Evolutionary conservation across 1,140 invertebrate species (phyloP), one percentile per base, ranked within the genome.

Genomic region (Microplitis demolitor): DNA sequence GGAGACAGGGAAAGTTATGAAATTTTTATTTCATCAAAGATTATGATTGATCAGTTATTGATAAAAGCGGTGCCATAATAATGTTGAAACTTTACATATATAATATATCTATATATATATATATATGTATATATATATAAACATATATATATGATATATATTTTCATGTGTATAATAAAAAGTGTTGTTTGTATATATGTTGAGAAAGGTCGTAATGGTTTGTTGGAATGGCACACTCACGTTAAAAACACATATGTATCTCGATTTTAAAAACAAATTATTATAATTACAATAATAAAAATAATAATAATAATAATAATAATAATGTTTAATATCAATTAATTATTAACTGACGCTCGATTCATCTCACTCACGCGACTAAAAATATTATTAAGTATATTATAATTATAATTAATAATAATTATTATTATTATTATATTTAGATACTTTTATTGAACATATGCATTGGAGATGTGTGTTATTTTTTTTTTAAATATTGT

Each of bases 171-270:
- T 84, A 86, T 84, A 85, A 82, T 81, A 82, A 79, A 74, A 84
- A 77, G 83, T 85, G 84, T 86, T 87, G 84, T 85, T 86, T 87
- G 84, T 87, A 87, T 87, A 87, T 86, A 86, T 83, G 81, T 86
- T 80, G 79, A 71, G 61, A 76, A 73, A 80, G 80, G 80, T 81
- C 77, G 76, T 80, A 77, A 78, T 80, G 79, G 78, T 82, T 77
- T 79, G 74, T 77, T 77, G 78, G 81, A 69, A 77, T 75, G 79
- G 72, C 79, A 80, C 68, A 53, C 74, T 66, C 73, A 75, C 76
- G 71, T 61, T 74, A 71, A 70, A 76, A 31, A 37, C 16, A n/a
- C 37, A 66, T 4, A 13, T 35, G 63, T 61, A 34, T 61, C n/a
- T 34, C 35, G 34, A 35, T n/a, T 45, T 37, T n/a, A 63, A 14